Conservation (phyloP, 92 coral and sea anemone species). For the Desmophyllum pertusum region DNA sequence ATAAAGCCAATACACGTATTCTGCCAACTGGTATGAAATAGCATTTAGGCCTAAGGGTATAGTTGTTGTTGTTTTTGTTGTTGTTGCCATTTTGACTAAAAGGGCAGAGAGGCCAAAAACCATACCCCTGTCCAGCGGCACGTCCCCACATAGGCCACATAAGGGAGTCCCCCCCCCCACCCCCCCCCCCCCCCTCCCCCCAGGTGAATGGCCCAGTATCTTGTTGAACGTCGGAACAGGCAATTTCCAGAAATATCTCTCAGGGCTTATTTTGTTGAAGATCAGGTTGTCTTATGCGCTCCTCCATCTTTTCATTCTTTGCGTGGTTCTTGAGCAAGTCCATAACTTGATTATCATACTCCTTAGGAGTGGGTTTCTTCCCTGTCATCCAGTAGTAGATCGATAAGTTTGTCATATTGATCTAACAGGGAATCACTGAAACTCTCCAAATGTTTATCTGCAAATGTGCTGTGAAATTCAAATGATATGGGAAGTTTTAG, state of each 20-base stretch:
- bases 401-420: conserved; percentile 85
- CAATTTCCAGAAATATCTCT: background rate
- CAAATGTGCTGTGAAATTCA: conserved; percentile 79
- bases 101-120: too few species aligned
- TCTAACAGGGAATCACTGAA: conserved; percentile 64
- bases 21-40: too few species aligned
- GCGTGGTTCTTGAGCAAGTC: conserved; percentile 92
- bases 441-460: conserved; percentile 70
- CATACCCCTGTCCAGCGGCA: too few species aligned
- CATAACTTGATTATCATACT: conserved; percentile 81
- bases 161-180: too few species aligned
- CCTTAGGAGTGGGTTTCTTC: conserved; percentile 73
- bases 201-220: too few species aligned
- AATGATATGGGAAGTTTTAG: background rate
- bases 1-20: too few species aligned
- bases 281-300: conserved; percentile 90
- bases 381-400: conserved; percentile 96
- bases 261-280: conserved; percentile 36
- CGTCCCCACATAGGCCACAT: too few species aligned
- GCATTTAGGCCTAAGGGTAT: too few species aligned
- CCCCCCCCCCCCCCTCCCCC: too few species aligned
- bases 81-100: too few species aligned
- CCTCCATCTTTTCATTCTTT: conserved; percentile 86
- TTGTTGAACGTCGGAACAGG: too few species aligned
- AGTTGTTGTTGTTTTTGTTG: too few species aligned